A percentile compares a stretch with the other conserved stretches of the same genome.
Evolutionary conservation across 1,140 invertebrate genomes (phyloP).

Genomic region (Brachystomella parvula): DNA sequence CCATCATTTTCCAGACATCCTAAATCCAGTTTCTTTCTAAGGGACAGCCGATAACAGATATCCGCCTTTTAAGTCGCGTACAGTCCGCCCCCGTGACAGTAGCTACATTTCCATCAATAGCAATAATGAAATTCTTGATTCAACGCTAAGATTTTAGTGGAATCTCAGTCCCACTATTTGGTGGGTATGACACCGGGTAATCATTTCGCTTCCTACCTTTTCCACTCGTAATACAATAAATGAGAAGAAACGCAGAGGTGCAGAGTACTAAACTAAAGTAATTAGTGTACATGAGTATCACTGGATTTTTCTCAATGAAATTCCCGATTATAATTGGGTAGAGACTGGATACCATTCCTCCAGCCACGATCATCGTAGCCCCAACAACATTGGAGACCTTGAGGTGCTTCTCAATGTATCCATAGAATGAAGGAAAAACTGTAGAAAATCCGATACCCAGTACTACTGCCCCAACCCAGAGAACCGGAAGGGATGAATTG

Average conservation of each 20-base stretch:
- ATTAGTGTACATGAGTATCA: constrained; percentile 19
- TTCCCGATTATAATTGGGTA: constrained; percentile 20
- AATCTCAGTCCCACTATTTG: no score
- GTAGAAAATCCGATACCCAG: constrained; percentile 17
- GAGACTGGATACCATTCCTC: constrained; percentile 15
- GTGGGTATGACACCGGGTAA: no score
- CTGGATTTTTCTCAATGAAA: constrained; percentile 13
- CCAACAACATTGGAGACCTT: constrained; percentile 13
- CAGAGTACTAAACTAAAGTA: constrained; percentile 11
- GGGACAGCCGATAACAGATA: no score
- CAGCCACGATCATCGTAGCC: not conserved
- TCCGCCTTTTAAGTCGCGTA: no score
- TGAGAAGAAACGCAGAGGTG: not conserved
- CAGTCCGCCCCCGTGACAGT: no score
- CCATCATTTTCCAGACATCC: no score
- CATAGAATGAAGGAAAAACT: constrained; percentile 20
- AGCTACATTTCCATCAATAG: no score
- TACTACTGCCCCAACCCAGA: constrained; percentile 10
- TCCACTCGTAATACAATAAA: not conserved
- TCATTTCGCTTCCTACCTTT: not conserved
- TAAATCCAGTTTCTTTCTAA: no score
- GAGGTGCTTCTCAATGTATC: constrained; percentile 19
- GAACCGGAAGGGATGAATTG: not conserved
- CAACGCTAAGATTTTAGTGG: no score
- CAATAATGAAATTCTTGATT: no score